Base-by-base conservation (phyloP, 2,797 vertebrate genomes). In the Mus caroli region DNA sequence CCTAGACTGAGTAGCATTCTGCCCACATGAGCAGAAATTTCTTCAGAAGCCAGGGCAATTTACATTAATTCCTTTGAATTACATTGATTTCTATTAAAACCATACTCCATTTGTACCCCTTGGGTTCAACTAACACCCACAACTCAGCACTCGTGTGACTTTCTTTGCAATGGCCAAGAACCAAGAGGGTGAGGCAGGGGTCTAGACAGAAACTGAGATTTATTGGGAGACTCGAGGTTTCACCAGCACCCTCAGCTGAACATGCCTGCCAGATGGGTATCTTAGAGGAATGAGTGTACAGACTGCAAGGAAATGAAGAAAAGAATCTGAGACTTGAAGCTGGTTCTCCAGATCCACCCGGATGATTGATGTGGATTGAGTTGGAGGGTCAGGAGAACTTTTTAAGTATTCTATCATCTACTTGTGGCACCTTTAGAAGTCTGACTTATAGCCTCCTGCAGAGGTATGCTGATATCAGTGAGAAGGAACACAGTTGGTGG, bases 381-480 rank as follows among this genome's bases (percentile, higher is more conserved):
- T 22, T 73, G 20, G 37, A 10, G 26, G 60, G n/a, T 69, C 71
- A 20, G 60, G 46, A 82, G 34, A n/a, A 46, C 34, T 83, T 89
- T 82, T n/a, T 71, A 40, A n/a, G 40, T 28, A 31, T 83, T 50
- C 22, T 77, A 40, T 88, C 31, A 56, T 78, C 67, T 24, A 58
- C 62, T 37, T 86, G 31, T 8, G 31, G 80, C 83, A 24, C 34
- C 4, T 86, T 88, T 78, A 58, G 78, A 92, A 92, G 78, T 75
- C 22, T 50, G 60, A 20, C 2, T 31, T 56, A 6, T 86, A 71
- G 43, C 69, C 40, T 64, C 2, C 20, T 46, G 8, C 2, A 9
- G 75, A 52, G 15, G 24, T 11, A 14, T 3, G 3, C 82, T 67
- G 67, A 82, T 34, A 54, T 67, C 26, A 52, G 24, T 15, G 6